These are phyloP conservation scores for Mythimna lalbum DNA, from an alignment of 2,888 invertebrate species.

Conservation along the genomic window DNA sequence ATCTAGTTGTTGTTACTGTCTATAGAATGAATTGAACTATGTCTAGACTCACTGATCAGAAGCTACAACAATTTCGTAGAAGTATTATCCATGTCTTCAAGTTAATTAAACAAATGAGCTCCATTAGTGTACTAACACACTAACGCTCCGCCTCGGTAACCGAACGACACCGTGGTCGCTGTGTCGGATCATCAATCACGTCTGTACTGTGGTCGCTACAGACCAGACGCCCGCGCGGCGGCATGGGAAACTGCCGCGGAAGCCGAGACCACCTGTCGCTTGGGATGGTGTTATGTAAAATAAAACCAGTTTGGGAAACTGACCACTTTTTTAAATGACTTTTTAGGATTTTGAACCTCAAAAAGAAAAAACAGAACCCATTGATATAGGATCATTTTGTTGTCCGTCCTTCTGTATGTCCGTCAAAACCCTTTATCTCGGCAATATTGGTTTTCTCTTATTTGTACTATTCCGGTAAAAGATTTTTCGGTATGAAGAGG, in stretches of 20 bases:
- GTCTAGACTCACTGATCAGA: no score
- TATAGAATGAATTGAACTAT: no score
- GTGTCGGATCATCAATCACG: slow-evolving; percentile 51
- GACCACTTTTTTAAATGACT: no score
- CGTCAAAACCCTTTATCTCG: no score
- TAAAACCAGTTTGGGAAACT: no score
- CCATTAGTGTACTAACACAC: slow-evolving; percentile 13
- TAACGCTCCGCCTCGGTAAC: slow-evolving; percentile 29
- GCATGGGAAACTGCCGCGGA: slow-evolving; percentile 55
- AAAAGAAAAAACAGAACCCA: no score
- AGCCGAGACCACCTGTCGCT: slow-evolving; percentile 63
- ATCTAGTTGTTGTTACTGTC: no score
- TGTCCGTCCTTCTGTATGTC: no score
- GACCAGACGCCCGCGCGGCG: slow-evolving; percentile 15
- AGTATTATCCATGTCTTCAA: not conserved
- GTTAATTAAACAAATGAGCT: slow-evolving; percentile 27
- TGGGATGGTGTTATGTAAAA: slow-evolving; percentile 12
- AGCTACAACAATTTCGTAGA: no score
- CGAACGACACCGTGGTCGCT: slow-evolving; percentile 16
- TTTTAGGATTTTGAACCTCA: no score
- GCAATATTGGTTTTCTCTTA: not conserved
- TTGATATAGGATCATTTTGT: no score
- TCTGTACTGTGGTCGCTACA: slow-evolving; percentile 7
- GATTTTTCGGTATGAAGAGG: no score
- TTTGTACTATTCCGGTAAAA: not conserved